Base-by-base conservation (phyloP, 92 coral and sea anemone genomes). In the Porites rus region DNA sequence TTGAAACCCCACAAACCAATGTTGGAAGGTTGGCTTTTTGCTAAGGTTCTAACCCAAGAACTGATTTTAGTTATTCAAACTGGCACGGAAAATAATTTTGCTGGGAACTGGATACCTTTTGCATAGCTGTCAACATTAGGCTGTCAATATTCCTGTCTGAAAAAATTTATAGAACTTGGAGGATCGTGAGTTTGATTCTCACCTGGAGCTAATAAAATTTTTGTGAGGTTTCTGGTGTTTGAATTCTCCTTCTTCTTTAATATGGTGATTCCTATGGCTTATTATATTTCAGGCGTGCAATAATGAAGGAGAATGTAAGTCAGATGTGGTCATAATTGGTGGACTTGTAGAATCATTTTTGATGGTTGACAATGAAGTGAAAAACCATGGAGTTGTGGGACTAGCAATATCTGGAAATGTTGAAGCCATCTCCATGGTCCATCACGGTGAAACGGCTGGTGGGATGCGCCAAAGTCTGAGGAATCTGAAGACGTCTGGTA, bases 241-340 rank as follows among this genome's bases (percentile, higher is more conserved):
- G 66, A 11, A 9, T 16, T 62, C 18, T 62, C 31, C 31, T 28
- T 28, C 31, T 28, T 28, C 31, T 28, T 62, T 62, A 6, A 3
- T 62, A 14, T 62, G 31, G 31, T 28, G 31, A 62, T 14, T 69
- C 12, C 28, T 74, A 43, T 18, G 18, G 17, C 56, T 28, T 61
- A 10, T 31, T 31, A 17, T 69, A n/a, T 77, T 77, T 53, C 82
- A 97, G 99, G 94, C 94, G 21, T 88, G 93, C 77, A 93, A 94
- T 25, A 76, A 43, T 63, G 96, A 90, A n/a, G 95, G 89, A 60
- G 92, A 93, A 20, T 91, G 83, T 54, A 94, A 94, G 65, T 94
- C 98, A 50, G 93, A 95, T 51, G 96, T 97, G 69, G 98, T 95
- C 9, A 88, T 95, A 38, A 89, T 93, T 74, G 99, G 99, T 84